Evolutionary conservation across 2,888 invertebrate species (phyloP).

Genomic region (Anodontia alba): DNA sequence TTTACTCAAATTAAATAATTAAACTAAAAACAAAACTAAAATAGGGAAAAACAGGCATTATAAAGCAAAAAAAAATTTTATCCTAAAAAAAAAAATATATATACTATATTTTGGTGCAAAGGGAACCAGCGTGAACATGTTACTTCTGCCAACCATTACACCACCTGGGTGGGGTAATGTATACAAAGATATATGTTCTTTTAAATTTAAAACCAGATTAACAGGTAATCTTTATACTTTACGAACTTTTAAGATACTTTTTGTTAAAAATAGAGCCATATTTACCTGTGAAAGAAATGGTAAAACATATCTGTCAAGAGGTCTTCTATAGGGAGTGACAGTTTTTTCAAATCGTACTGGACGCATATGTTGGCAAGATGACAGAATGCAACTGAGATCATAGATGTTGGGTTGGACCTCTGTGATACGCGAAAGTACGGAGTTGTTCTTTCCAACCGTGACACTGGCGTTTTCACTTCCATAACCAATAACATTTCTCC

Average conservation of each 20-base stretch:
- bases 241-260: background rate
- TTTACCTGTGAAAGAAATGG: constrained; percentile 42
- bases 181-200: too few relatives aligned
- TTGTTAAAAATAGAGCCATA: background rate
- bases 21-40: too few relatives aligned
- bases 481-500: constrained; percentile 24
- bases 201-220: too few relatives aligned
- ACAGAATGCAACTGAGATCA: constrained; percentile 35
- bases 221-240: too few relatives aligned
- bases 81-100: too few relatives aligned
- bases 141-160: too few relatives aligned
- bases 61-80: too few relatives aligned
- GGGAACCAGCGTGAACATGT: too few relatives aligned
- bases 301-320: constrained; percentile 28
- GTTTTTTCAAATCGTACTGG: constrained; percentile 28
- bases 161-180: too few relatives aligned
- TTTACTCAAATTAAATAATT: too few relatives aligned
- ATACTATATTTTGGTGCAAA: too few relatives aligned
- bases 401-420: constrained; percentile 25
- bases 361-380: constrained; percentile 30
- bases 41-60: too few relatives aligned
- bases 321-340: constrained; percentile 24
- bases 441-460: constrained; percentile 39
- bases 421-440: constrained; percentile 33
- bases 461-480: constrained; percentile 35